Evolutionary conservation across 1,140 invertebrate genomes (phyloP).

Genomic region (Apis mellifera): Amel_HAv3.1 CM009942.2:9535001-9535500

Average conservation of each 20-base stretch:
- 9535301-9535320: neutral
- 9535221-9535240: neutral
- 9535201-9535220: neutral
- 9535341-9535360: constrained; percentile 57
- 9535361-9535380: constrained; percentile 59
- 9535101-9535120: neutral
- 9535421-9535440: constrained; percentile 52
- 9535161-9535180: neutral
- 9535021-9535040: too few relatives aligned
- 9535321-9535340: constrained; percentile 30
- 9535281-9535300: neutral
- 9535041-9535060: too few relatives aligned
- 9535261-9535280: neutral
- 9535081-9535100: too few relatives aligned
- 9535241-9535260: neutral
- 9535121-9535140: neutral
- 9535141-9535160: neutral
- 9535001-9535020: too few relatives aligned
- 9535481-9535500: constrained; percentile 56
- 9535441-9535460: constrained; percentile 65
- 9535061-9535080: too few relatives aligned
- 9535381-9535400: constrained; percentile 52
- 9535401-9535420: constrained; percentile 56
- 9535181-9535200: neutral
- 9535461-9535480: constrained; percentile 62